A percentile compares a stretch with the other conserved stretches of the same genome.
phyloP scores from a whole-genome alignment of 2,797 vertebrate genomes.

The Numenius phaeopus region DNA sequence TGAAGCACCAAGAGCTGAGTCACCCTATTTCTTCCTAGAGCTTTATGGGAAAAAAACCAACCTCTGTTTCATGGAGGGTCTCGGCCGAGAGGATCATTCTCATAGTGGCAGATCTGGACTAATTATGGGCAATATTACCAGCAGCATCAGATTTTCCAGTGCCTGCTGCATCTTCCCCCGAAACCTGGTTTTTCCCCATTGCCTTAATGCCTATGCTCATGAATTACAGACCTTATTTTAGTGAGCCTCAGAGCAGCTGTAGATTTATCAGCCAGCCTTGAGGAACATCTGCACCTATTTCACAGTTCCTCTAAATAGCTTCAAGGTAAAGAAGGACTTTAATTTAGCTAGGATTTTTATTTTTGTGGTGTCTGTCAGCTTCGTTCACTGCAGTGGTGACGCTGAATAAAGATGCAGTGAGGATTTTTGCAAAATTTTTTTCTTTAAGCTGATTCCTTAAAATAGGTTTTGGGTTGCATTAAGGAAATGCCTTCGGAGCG shows the following conservation, averaged over 20 bases:
- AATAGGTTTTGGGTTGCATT: background rate
- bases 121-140: background rate
- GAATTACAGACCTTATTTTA: background rate
- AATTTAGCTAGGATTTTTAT: background rate
- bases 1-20: background rate
- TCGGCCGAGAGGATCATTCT: background rate
- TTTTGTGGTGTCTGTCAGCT: background rate
- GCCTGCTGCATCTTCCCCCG: background rate
- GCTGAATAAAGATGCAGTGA: background rate
- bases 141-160: background rate
- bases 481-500: background rate
- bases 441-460: background rate
- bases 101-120: background rate
- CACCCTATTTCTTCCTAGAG: background rate
- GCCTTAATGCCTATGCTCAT: background rate
- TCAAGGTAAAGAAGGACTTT: background rate
- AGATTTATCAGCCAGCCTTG: background rate
- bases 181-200: background rate
- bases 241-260: background rate
- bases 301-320: background rate
- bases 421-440: background rate
- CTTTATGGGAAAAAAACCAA: background rate
- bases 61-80: background rate
- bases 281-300: background rate
- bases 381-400: background rate